Evolutionary conservation across 2,797 vertebrate genomes (phyloP).

Genomic region (Hipposideros larvatus): DNA sequence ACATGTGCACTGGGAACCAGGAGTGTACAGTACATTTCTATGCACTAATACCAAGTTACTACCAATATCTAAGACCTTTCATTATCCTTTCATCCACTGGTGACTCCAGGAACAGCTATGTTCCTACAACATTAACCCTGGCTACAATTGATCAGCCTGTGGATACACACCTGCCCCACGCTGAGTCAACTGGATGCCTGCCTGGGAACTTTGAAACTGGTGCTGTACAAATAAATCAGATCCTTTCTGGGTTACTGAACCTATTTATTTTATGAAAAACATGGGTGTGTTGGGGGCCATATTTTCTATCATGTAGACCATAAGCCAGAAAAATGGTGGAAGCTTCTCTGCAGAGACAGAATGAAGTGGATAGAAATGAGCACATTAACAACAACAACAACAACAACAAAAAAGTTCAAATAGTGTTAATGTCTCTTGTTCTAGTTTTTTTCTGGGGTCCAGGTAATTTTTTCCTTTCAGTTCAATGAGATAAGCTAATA

Average conservation of each 20-base stretch:
- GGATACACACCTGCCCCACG: not conserved
- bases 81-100: not conserved
- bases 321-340: not conserved
- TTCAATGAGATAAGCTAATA: not conserved
- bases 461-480: not conserved
- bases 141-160: not conserved
- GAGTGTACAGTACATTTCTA: not conserved
- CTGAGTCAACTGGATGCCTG: not conserved
- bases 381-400: not conserved
- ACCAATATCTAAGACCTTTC: not conserved
- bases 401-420: not conserved
- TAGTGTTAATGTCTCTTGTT: not conserved
- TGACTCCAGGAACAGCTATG: not conserved
- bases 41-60: not conserved
- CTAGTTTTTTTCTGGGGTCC: not conserved
- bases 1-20: not conserved
- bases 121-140: not conserved
- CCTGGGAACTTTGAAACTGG: not conserved
- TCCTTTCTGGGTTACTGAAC: not conserved
- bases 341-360: not conserved
- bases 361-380: not conserved
- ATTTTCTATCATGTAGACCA: not conserved
- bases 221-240: not conserved
- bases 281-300: not conserved
- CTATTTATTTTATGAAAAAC: not conserved